Base-by-base conservation (phyloP, 2,797 vertebrate species). In the Mormyrus proboscirostris region DNA sequence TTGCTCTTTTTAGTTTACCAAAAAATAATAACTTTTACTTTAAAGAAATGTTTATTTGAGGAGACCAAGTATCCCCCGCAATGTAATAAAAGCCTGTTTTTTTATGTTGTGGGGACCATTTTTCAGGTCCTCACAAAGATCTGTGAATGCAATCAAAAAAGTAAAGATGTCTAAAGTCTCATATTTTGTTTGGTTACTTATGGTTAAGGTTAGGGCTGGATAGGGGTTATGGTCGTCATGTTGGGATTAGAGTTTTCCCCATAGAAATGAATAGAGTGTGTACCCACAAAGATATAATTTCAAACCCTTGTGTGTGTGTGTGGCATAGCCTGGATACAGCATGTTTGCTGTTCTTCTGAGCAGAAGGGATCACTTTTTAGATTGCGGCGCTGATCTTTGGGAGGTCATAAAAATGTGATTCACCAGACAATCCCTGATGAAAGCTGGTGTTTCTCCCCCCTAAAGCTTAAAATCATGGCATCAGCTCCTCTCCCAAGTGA, bases 261-360 rank as follows among this genome's bases (percentile, higher is more conserved):
- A 2, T 55, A 19, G 16, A 19, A 55, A 55, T 55, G 53, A 55
- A 55, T 55, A 4, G 8, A 19, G 4, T 2, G 53, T 2, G 53
- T 55, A 16, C 53, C 16, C 14, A 53, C 3, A 53, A 53, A 16
- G 3, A 53, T 53, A 53, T 53, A 1, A 16, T 53, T 53, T 51
- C 12, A 51, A 51, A 16, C 14, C 14, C 12, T 0, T 59, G n/a
- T 22, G 55, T 57, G 59, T 25, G 90, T 22, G 55, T 92, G 91
- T 91, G 86, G 92, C 91, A 92, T 92, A 89, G 41, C 41, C 41
- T 41, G 69, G 69, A 41, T 73, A 73, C 69, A 38, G 69, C 69
- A 16, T 73, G 33, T 73, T 38, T 73, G 69, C 9, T 69, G 25
- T 69, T 69, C 22, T 65, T 38, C 33, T 79, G 33, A 79, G 73